A percentile compares a stretch with the other conserved stretches of the same genome.
phyloP scores from a whole-genome alignment of 53 echinoderm and acorn worm species.

The Hippasteria phrygiana region DNA sequence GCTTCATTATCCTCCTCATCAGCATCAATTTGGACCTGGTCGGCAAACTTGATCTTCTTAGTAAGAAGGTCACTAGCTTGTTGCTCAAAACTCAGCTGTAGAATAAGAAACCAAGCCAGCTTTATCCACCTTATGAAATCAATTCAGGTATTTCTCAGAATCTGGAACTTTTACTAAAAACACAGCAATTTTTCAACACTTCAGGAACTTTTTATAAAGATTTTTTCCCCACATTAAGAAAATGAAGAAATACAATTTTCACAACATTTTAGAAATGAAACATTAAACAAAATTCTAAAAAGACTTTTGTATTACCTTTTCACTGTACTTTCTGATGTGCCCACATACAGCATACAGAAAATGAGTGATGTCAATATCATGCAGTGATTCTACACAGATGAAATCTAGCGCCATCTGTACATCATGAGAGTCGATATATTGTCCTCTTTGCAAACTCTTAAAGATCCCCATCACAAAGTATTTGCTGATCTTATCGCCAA shows the following conservation, averaged over 20 bases:
- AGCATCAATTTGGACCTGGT: slow-evolving; percentile 27
- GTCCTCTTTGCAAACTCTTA: slow-evolving; percentile 85
- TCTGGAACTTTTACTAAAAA: too few relatives aligned
- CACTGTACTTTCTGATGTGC: slow-evolving; percentile 77
- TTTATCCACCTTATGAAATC: not conserved
- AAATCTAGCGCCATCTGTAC: slow-evolving; percentile 87
- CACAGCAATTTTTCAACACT: too few relatives aligned
- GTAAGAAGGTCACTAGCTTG: slow-evolving; percentile 65
- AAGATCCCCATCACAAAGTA: slow-evolving; percentile 89
- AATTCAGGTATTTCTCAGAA: not conserved
- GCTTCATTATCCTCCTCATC: slow-evolving; percentile 41
- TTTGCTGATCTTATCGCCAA: slow-evolving; percentile 78
- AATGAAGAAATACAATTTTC: too few relatives aligned
- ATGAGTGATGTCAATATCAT: slow-evolving; percentile 94
- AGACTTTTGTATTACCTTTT: slow-evolving; percentile 48
- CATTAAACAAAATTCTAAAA: not conserved
- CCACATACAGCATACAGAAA: slow-evolving; percentile 92
- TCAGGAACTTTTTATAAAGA: too few relatives aligned
- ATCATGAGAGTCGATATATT: slow-evolving; percentile 79
- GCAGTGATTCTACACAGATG: slow-evolving; percentile 86
- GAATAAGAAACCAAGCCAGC: not conserved
- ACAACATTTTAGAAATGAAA: too few relatives aligned
- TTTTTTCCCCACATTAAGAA: too few relatives aligned
- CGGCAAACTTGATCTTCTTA: slow-evolving; percentile 74
- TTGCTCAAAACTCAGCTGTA: slow-evolving; percentile 73